A percentile compares a stretch with the other conserved stretches of the same genome.
These are phyloP conservation scores for Tetranychus truncatus DNA, from an alignment of 2,888 invertebrate species.

Conservation along the genomic window DNA sequence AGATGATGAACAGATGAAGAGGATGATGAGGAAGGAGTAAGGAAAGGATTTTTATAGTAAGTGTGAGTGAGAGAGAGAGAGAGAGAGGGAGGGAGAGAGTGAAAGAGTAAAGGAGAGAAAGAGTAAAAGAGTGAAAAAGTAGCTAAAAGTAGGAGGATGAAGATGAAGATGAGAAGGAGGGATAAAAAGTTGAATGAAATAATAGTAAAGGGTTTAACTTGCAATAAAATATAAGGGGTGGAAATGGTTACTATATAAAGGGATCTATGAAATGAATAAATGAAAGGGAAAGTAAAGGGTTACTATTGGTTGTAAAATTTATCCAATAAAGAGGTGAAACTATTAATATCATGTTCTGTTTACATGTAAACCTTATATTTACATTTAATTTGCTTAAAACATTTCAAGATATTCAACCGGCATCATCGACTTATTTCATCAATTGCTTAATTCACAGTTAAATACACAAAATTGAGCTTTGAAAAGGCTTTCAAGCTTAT, in stretches of 20 bases:
- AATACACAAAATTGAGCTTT: too few relatives aligned
- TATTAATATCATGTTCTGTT: neutral
- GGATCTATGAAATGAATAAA: neutral
- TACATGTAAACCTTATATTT: neutral
- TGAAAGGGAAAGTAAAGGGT: slow-evolving; percentile 2
- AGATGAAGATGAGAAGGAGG: neutral
- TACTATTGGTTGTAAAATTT: neutral
- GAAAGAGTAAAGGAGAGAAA: neutral
- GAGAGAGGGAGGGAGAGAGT: slow-evolving; percentile 4
- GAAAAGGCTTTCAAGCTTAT: too few relatives aligned
- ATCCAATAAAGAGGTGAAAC: neutral
- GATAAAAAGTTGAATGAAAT: neutral
- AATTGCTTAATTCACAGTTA: too few relatives aligned
- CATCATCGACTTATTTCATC: too few relatives aligned
- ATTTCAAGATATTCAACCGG: too few relatives aligned
- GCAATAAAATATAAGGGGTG: neutral
- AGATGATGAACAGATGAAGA: neutral
- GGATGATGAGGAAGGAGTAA: neutral
- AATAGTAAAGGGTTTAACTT: neutral
- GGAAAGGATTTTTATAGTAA: neutral
- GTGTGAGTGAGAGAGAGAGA: neutral
- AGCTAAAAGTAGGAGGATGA: slow-evolving; percentile 2
- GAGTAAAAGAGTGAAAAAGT: neutral
- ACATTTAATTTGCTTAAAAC: neutral
- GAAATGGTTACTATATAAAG: neutral